These are phyloP conservation scores for Aspidoscelis tigris DNA, from an alignment of 2,113 vertebrate species.

Conservation along the genomic window DNA sequence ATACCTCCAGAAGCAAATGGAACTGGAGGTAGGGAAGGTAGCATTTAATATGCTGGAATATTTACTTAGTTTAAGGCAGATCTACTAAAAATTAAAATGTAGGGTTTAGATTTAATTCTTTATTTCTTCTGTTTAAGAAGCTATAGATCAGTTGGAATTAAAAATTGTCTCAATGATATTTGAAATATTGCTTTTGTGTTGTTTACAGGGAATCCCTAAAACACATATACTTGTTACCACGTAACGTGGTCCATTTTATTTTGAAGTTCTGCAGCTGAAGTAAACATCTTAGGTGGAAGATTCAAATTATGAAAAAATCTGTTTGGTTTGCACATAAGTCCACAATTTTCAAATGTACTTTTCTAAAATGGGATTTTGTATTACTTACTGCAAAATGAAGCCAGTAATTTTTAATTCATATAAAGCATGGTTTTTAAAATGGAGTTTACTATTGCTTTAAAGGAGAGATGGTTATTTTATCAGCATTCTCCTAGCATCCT, in stretches of 20 bases:
- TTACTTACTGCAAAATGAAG: constrained; percentile 56
- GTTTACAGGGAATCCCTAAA: background rate
- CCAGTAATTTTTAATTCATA: constrained; percentile 22
- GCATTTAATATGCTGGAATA: background rate
- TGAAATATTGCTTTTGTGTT: background rate
- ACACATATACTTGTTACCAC: background rate
- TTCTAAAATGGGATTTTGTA: constrained; percentile 38
- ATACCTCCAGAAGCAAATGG: background rate
- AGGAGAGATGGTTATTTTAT: constrained; percentile 37
- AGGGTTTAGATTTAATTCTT: too few species aligned
- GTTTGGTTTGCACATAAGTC: background rate
- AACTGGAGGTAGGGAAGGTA: background rate
- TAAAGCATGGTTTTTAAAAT: constrained; percentile 11
- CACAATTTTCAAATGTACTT: constrained; percentile 25
- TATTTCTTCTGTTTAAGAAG: too few species aligned
- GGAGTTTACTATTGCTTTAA: background rate
- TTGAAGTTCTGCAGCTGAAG: constrained; percentile 14
- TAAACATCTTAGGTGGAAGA: constrained; percentile 30
- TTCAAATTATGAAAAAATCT: constrained; percentile 19
- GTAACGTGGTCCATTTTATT: constrained; percentile 20
- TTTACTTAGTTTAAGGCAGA: background rate
- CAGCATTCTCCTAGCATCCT: background rate
- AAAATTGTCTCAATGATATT: background rate
- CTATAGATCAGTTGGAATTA: background rate
- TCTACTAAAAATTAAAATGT: background rate